Evolutionary conservation across 2,888 invertebrate genomes (phyloP).

Genomic region (Pseudeuparius sepicola): DNA sequence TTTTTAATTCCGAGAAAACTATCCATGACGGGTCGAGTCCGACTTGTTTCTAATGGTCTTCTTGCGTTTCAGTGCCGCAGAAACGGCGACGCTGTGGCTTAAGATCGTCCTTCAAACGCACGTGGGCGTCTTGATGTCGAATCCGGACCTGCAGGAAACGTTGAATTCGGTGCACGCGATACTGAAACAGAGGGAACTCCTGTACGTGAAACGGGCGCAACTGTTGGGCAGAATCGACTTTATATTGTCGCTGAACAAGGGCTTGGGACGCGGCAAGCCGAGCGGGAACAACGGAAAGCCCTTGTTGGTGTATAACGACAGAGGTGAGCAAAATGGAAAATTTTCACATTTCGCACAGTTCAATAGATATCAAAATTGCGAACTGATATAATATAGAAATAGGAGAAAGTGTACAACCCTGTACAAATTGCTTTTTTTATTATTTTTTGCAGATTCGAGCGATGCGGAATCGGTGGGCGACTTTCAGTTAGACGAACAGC

Average conservation of each 20-base stretch:
- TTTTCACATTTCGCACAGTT: too few species aligned
- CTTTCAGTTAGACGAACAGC: constrained; percentile 31
- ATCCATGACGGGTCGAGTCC: too few species aligned
- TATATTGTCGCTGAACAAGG: too few species aligned
- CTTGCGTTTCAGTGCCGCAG: background rate
- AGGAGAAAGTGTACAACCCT: constrained; percentile 6
- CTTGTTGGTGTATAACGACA: constrained; percentile 46
- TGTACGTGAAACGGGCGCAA: too few species aligned
- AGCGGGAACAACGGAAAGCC: constrained; percentile 38
- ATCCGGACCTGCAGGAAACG: constrained; percentile 47
- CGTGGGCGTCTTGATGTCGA: constrained; percentile 51
- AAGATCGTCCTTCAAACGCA: constrained; percentile 48
- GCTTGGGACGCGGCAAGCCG: constrained; percentile 20
- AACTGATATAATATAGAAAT: constrained; percentile 8
- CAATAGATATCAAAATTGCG: too few species aligned
- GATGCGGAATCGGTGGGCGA: constrained; percentile 34
- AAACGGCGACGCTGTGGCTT: constrained; percentile 53
- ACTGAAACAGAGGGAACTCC: too few species aligned
- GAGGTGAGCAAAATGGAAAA: constrained; percentile 37
- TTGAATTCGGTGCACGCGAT: constrained; percentile 43
- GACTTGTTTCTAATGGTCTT: constrained; percentile 5
- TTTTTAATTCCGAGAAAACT: too few species aligned
- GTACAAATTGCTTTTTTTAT: too few species aligned
- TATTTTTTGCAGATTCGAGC: constrained; percentile 29
- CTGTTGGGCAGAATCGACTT: too few species aligned